Evolutionary conservation across 2,797 vertebrate species (phyloP).

Genomic region (Alcedo atthis): DNA sequence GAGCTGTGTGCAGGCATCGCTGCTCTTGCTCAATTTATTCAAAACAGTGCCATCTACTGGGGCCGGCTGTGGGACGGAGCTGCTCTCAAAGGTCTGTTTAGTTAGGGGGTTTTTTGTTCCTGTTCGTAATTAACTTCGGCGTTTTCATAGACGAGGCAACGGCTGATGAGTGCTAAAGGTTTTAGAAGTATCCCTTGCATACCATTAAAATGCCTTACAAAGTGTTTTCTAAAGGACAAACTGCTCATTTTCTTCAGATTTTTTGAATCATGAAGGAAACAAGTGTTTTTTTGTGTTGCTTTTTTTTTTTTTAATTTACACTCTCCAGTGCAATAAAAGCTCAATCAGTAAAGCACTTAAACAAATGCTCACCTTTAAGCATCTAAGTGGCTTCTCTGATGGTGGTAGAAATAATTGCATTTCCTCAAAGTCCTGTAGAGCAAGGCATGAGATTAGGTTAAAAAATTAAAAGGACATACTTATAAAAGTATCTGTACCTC

Average conservation of each 20-base stretch:
- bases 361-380: slow-evolving; percentile 17
- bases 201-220: not conserved
- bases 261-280: not conserved
- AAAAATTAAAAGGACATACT: not conserved
- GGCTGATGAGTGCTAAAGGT: not conserved
- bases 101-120: not conserved
- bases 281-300: not conserved
- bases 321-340: slow-evolving; percentile 15
- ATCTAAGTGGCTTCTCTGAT: slow-evolving; percentile 9
- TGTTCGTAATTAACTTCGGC: not conserved
- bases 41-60: slow-evolving; percentile 49
- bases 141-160: not conserved
- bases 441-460: not conserved
- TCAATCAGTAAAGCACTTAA: slow-evolving; percentile 47
- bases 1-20: not conserved
- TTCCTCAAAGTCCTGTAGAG: slow-evolving; percentile 20
- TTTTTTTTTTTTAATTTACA: not conserved
- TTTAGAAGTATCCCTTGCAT: not conserved
- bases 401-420: slow-evolving; percentile 19
- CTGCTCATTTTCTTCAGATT: not conserved
- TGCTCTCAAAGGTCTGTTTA: fast-evolving
- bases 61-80: not conserved
- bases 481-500: not conserved
- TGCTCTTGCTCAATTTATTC: not conserved
- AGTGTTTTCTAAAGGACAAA: slow-evolving; percentile 4